Base-by-base conservation (phyloP, 1,140 invertebrate species). In the Parasteatoda tepidariorum region DNA sequence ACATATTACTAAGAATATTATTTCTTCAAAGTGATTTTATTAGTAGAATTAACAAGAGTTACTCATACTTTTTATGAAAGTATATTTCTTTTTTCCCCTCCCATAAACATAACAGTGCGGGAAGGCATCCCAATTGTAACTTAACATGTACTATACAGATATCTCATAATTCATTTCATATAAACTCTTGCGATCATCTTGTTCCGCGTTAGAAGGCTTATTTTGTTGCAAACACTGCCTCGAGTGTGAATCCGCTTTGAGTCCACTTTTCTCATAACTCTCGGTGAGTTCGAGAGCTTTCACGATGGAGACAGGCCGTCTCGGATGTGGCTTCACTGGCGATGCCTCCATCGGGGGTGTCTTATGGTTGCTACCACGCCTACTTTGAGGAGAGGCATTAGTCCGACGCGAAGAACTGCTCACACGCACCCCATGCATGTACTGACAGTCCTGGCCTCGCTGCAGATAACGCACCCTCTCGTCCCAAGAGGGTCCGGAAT, bases 111-210 rank as follows among this genome's bases (percentile, higher is more conserved):
- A 76, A 13, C 62, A 31, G 34, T 64, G 30, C 59, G 64, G 24
- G 18, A 61, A 18, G 26, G 31, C 54, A 34, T 13, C 34, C 34
- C 28, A 64, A n/a, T 64, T 64, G 31, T 48, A 48, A 18, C 38
- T 4, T 48, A 67, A 18, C 22, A 54, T 55, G 68, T 30, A 26
- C 67, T 84, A 90, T 55, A 97, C 96, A 76, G 96, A 97, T 90
- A 97, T 97, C 90, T 98, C 96, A 90, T 97, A 97, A 90, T 96
- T 97, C 93, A 96, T 96, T 89, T 97, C 96, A 89, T 97, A 97
- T 78, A 96, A 93, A 90, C 94, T 96, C 84, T 93, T 93, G 84
- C 95, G 92, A 88, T 96, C 95, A 30, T 87, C 87, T 92, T 93
- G 73, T 76, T 74, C 41, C 59, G 67, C 30, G 13, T 61, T 78